phyloP scores from a whole-genome alignment of 1,140 invertebrate genomes.

The Meloidogyne hapla region DNA sequence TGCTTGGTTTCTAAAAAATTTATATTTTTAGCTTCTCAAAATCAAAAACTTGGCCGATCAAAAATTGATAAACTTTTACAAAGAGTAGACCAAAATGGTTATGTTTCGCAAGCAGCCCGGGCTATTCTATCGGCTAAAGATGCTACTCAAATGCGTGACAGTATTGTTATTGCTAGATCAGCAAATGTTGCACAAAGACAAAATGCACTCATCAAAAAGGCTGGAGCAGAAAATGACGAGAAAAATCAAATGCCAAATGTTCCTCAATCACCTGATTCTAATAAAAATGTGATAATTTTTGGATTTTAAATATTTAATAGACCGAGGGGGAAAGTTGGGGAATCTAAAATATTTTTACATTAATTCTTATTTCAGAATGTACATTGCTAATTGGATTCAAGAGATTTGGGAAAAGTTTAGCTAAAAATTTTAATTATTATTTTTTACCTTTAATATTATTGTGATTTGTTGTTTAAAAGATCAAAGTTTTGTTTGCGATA shows the following conservation, averaged over 20 bases:
- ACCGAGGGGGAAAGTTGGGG: no score
- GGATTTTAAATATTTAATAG: no score
- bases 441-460: no score
- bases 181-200: conserved; percentile 50
- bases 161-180: conserved; percentile 38
- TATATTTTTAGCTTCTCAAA: neutral
- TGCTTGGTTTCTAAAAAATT: neutral
- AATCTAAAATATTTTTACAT: no score
- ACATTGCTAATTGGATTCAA: neutral
- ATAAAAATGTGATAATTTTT: neutral
- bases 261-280: neutral
- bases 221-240: neutral
- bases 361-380: no score
- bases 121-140: conserved; percentile 46
- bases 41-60: neutral
- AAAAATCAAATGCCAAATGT: neutral
- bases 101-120: conserved; percentile 52
- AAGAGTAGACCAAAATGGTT: conserved; percentile 22
- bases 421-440: no score
- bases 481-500: no score
- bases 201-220: conserved; percentile 37
- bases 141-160: conserved; percentile 48
- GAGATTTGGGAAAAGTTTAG: no score
- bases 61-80: conserved; percentile 1
- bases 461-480: no score